Conservation (phyloP, 2,888 invertebrate species). For the Lasioglossum leucozonium region DNA sequence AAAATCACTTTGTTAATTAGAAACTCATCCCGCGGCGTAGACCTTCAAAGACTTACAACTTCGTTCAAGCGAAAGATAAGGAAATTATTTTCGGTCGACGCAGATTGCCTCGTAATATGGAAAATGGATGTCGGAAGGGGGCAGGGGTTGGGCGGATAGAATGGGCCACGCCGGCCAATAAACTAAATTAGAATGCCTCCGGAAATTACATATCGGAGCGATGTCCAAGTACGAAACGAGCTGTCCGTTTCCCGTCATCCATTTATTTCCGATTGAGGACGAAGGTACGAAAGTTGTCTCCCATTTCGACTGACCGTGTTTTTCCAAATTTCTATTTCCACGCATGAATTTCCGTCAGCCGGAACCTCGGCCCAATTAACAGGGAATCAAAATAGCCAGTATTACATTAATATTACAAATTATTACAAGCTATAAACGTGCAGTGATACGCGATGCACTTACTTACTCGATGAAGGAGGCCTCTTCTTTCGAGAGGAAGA, state of each 20-base stretch:
- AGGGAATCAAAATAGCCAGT: too few species aligned
- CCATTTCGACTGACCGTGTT: not conserved
- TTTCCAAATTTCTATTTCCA: not conserved
- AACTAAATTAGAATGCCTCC: constrained; percentile 54
- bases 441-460: too few species aligned
- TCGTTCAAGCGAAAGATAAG: constrained; percentile 36
- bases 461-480: too few species aligned
- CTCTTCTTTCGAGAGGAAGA: too few species aligned
- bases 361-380: not conserved
- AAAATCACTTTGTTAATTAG: constrained; percentile 41
- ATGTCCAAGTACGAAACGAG: constrained; percentile 16
- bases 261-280: not conserved
- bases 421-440: too few species aligned
- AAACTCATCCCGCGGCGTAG: constrained; percentile 22
- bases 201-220: constrained; percentile 51
- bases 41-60: constrained; percentile 47
- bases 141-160: constrained; percentile 7
- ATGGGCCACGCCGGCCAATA: constrained; percentile 35
- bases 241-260: constrained; percentile 18
- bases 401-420: too few species aligned
- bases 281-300: not conserved
- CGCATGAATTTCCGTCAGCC: not conserved
- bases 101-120: constrained; percentile 51
- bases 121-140: constrained; percentile 22
- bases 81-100: constrained; percentile 57